Evolutionary conservation across 2,113 vertebrate genomes (phyloP).

Genomic region (Tetraodon nigroviridis): DNA sequence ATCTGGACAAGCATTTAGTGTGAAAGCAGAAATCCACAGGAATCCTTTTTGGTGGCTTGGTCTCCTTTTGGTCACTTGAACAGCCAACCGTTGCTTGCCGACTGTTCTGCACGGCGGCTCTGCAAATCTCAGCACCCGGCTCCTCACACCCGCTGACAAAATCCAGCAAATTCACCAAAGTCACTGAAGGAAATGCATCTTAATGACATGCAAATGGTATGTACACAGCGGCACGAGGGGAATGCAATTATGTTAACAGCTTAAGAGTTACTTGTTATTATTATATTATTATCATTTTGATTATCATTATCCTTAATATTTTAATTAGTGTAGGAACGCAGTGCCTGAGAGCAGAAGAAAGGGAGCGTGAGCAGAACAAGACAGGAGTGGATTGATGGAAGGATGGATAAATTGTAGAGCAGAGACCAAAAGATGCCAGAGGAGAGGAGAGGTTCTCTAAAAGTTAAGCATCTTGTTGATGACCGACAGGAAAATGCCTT

Average conservation of each 20-base stretch:
- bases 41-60: conserved; percentile 5
- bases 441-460: conserved; percentile 7
- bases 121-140: conserved; percentile 27
- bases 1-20: not conserved
- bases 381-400: conserved; percentile 20
- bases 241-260: conserved; percentile 77
- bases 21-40: conserved; percentile 9
- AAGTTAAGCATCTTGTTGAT: conserved; percentile 1
- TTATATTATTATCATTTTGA: conserved; percentile 64
- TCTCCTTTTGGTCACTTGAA: conserved; percentile 3
- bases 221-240: conserved; percentile 65
- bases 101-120: conserved; percentile 30
- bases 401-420: conserved; percentile 7
- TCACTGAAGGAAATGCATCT: conserved; percentile 53
- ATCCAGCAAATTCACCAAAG: conserved; percentile 45
- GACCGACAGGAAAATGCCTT: conserved; percentile 3
- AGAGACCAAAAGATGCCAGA: conserved; percentile 13
- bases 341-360: conserved; percentile 43
- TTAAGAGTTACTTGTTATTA: conserved; percentile 74
- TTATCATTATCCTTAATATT: conserved; percentile 72
- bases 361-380: conserved; percentile 26
- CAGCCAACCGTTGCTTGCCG: conserved; percentile 18
- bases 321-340: conserved; percentile 70
- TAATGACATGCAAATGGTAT: conserved; percentile 74
- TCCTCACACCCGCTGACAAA: conserved; percentile 38